Conservation (phyloP, 1,140 invertebrate genomes). For the Drosophila ananassae region DNA sequence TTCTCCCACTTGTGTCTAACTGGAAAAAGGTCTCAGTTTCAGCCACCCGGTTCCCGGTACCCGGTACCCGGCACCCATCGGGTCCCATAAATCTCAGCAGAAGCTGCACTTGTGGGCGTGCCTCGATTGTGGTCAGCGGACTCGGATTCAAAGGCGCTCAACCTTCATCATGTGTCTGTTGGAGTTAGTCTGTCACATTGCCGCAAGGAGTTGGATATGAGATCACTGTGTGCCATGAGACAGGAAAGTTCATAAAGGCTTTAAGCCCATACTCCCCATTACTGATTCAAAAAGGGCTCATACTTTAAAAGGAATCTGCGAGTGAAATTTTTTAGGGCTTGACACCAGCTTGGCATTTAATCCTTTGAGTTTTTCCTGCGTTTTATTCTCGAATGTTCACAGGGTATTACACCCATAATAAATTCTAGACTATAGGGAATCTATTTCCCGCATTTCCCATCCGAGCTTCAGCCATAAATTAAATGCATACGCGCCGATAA, state of each 20-base stretch:
- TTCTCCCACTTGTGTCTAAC: conserved; percentile 10
- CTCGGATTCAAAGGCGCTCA: conserved; percentile 29
- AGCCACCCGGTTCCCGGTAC: conserved; percentile 10
- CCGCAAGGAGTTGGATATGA: conserved; percentile 13
- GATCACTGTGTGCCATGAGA: neutral
- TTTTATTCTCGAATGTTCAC: neutral
- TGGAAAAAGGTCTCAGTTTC: conserved; percentile 33
- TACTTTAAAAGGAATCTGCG: conserved; percentile 5
- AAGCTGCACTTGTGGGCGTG: conserved; percentile 16
- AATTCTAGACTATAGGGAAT: neutral
- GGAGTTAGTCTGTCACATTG: conserved; percentile 28
- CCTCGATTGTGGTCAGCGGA: conserved; percentile 54
- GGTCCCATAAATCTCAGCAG: conserved; percentile 59
- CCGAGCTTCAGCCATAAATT: conserved; percentile 38
- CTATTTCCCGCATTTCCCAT: conserved; percentile 21
- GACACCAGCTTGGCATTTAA: too few species aligned
- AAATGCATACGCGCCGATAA: conserved; percentile 23
- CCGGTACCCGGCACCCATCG: conserved; percentile 8
- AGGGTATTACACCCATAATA: neutral
- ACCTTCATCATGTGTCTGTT: conserved; percentile 55
- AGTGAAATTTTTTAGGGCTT: conserved; percentile 14
- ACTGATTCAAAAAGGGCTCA: conserved; percentile 17
- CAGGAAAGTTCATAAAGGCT: neutral
- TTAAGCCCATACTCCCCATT: neutral
- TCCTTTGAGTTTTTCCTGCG: too few species aligned